Percentiles rank a stretch among this genome's conserved stretches.
phyloP scores from a whole-genome alignment of 2,888 invertebrate genomes.

The Drosophila meridionalis region DNA sequence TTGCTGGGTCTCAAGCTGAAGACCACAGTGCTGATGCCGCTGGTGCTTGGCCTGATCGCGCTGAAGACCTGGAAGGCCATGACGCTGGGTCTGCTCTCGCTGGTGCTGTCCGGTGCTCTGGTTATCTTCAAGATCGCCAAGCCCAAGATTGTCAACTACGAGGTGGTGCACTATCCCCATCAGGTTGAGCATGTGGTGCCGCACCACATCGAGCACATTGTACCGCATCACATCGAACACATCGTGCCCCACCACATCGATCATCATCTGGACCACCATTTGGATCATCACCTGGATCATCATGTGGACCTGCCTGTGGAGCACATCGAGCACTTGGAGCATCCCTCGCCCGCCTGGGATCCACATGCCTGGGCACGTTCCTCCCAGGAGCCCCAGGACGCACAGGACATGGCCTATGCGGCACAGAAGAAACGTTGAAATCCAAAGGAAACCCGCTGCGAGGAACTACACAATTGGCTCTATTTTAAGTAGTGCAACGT shows the following conservation, averaged over 20 bases:
- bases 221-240: slow-evolving; percentile 83
- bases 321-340: slow-evolving; percentile 86
- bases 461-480: slow-evolving; percentile 51
- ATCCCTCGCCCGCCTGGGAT: slow-evolving; percentile 85
- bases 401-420: slow-evolving; percentile 84
- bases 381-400: slow-evolving; percentile 85
- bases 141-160: slow-evolving; percentile 94
- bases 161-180: slow-evolving; percentile 92
- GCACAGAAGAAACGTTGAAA: slow-evolving; percentile 79
- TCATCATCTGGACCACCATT: slow-evolving; percentile 86
- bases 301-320: slow-evolving; percentile 85
- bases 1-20: slow-evolving; percentile 94
- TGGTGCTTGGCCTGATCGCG: slow-evolving; percentile 93
- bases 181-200: slow-evolving; percentile 83
- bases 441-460: slow-evolving; percentile 50
- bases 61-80: slow-evolving; percentile 96
- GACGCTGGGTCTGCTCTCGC: slow-evolving; percentile 92
- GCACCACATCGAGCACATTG: slow-evolving; percentile 82
- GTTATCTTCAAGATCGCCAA: slow-evolving; percentile 94
- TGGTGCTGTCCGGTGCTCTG: slow-evolving; percentile 93
- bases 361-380: slow-evolving; percentile 88
- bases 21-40: slow-evolving; percentile 92
- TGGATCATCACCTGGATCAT: slow-evolving; percentile 86
- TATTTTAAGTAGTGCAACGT: slow-evolving; percentile 66
- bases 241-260: slow-evolving; percentile 84